Percentiles rank a stretch among this genome's conserved stretches.
Evolutionary conservation across 1,140 invertebrate species (phyloP).

Genomic region (Scaptomyza hsui): DNA sequence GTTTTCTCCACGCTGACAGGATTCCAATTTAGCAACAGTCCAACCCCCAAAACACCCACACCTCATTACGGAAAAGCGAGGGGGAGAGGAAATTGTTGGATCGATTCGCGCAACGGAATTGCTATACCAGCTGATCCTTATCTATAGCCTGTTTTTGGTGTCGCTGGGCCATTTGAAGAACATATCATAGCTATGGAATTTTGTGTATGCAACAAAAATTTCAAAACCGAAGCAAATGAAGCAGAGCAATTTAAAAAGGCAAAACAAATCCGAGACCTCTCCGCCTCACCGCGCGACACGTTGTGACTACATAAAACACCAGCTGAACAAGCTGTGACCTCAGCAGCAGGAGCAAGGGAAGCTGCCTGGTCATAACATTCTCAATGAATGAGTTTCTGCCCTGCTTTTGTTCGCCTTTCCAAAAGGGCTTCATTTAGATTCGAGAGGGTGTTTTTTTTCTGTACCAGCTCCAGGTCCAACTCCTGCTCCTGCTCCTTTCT

Average conservation of each 20-base stretch:
- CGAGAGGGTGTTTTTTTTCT: slow-evolving; percentile 51
- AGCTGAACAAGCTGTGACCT: slow-evolving; percentile 56
- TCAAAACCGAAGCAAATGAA: slow-evolving; percentile 74
- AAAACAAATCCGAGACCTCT: slow-evolving; percentile 72
- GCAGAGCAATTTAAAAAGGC: slow-evolving; percentile 83
- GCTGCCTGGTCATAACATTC: slow-evolving; percentile 61
- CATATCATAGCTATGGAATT: not conserved
- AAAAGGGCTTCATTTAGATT: slow-evolving; percentile 65
- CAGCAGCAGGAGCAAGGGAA: slow-evolving; percentile 42
- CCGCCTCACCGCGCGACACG: slow-evolving; percentile 48
- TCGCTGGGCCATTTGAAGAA: slow-evolving; percentile 2
- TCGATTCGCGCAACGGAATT: not conserved
- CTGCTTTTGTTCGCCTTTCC: slow-evolving; percentile 55
- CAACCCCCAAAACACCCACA: slow-evolving; percentile 34
- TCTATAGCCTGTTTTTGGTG: not conserved
- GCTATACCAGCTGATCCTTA: not conserved
- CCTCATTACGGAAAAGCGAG: slow-evolving; percentile 56
- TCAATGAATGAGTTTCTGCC: slow-evolving; percentile 53
- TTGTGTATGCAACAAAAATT: not conserved
- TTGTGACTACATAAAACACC: slow-evolving; percentile 76
- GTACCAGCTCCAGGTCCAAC: not conserved
- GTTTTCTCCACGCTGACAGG: slow-evolving; percentile 62
- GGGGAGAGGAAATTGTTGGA: slow-evolving; percentile 28
- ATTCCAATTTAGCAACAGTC: slow-evolving; percentile 76
- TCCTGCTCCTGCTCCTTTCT: not conserved